Conservation (phyloP, 2,797 vertebrate genomes). For the Poeciliopsis gracilis region DNA sequence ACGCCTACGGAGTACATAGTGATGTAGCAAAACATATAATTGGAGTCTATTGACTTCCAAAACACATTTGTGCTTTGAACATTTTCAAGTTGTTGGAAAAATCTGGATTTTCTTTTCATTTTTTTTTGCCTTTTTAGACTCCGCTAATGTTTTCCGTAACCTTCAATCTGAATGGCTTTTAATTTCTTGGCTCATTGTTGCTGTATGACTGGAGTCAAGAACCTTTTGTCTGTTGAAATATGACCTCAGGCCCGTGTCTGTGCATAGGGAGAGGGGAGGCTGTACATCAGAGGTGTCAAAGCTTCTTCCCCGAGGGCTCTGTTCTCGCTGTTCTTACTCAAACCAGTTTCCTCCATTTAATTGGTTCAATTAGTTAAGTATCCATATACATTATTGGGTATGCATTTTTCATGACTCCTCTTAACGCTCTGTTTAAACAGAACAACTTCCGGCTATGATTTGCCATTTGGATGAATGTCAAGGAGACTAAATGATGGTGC, state of each 20-base stretch:
- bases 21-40: slow-evolving; percentile 11
- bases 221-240: slow-evolving; percentile 81
- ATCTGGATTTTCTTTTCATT: not conserved
- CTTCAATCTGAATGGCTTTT: slow-evolving; percentile 53
- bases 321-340: slow-evolving; percentile 65
- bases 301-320: slow-evolving; percentile 70
- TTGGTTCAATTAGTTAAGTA: slow-evolving; percentile 85
- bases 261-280: slow-evolving; percentile 71
- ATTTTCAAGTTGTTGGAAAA: slow-evolving; percentile 4
- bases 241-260: slow-evolving; percentile 68
- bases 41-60: slow-evolving; percentile 1
- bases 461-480: slow-evolving; percentile 83
- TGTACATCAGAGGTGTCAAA: slow-evolving; percentile 81
- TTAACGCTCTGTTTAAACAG: slow-evolving; percentile 77
- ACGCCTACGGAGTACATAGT: not conserved
- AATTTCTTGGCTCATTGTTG: slow-evolving; percentile 59
- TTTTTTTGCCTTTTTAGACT: not conserved
- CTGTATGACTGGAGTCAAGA: slow-evolving; percentile 67
- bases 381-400: slow-evolving; percentile 80
- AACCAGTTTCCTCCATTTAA: slow-evolving; percentile 76
- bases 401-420: slow-evolving; percentile 84
- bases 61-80: not conserved
- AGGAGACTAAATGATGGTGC: slow-evolving; percentile 82
- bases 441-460: slow-evolving; percentile 83
- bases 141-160: slow-evolving; percentile 6